Conservation (phyloP, 2,888 invertebrate genomes). For the Lasioglossum calceatum region DNA sequence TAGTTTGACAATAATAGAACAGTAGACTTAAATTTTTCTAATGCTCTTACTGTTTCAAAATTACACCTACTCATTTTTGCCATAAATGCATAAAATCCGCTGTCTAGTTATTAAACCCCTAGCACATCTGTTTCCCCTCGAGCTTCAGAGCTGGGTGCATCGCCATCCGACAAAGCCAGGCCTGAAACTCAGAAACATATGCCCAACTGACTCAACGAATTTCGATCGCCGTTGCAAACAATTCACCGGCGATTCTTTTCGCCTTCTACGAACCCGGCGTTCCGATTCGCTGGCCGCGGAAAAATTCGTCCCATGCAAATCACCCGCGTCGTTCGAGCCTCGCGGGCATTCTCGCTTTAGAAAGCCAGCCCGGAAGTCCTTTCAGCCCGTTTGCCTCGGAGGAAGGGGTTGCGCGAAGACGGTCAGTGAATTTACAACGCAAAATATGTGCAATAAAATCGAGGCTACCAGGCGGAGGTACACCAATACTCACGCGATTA, state of each 20-base stretch:
- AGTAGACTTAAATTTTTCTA: too few species aligned
- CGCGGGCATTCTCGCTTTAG: constrained; percentile 43
- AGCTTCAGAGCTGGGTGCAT: neutral
- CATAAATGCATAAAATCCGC: too few species aligned
- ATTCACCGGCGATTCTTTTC: neutral
- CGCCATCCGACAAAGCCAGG: neutral
- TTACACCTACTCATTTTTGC: too few species aligned
- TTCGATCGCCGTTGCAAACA: constrained; percentile 10
- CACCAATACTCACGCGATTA: constrained; percentile 77
- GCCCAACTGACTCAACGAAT: constrained; percentile 18
- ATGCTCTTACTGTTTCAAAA: too few species aligned
- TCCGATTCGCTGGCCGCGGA: constrained; percentile 22
- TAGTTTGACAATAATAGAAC: too few species aligned
- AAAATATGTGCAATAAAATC: constrained; percentile 83
- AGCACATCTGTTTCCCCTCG: neutral
- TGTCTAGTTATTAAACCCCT: neutral
- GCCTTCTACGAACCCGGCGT: neutral
- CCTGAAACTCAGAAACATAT: neutral
- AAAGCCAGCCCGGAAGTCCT: constrained; percentile 22
- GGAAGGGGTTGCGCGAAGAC: constrained; percentile 61
- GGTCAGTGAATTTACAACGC: constrained; percentile 79
- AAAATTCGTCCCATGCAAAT: constrained; percentile 47
- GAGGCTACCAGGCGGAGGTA: constrained; percentile 50
- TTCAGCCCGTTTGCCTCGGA: constrained; percentile 20
- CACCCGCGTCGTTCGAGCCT: constrained; percentile 10